Percentiles rank a stretch among this genome's conserved stretches.
Evolutionary conservation across 2,113 vertebrate genomes (phyloP).

Genomic region (Lipophrys pholis): DNA sequence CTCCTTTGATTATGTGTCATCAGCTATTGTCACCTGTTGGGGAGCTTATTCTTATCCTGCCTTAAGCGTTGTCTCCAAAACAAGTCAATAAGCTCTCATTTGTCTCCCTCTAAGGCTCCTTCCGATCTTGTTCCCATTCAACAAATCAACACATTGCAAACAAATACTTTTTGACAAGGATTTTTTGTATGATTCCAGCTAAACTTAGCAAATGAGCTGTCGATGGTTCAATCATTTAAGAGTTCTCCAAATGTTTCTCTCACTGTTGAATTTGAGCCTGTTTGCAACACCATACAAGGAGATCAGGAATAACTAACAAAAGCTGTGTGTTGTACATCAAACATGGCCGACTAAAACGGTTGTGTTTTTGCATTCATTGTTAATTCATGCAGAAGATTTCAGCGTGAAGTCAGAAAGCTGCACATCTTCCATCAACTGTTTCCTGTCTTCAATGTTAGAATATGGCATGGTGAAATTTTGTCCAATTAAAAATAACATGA

Average conservation of each 20-base stretch:
- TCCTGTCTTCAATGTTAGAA: neutral
- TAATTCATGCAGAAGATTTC: slow-evolving; percentile 3
- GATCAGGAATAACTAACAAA: neutral
- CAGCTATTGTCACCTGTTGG: slow-evolving; percentile 56
- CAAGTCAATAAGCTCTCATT: slow-evolving; percentile 26
- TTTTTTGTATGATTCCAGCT: slow-evolving; percentile 2
- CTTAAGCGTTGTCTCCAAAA: slow-evolving; percentile 3
- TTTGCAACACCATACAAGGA: neutral
- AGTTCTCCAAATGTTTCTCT: neutral
- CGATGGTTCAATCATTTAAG: neutral
- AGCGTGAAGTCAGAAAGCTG: neutral
- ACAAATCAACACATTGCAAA: neutral
- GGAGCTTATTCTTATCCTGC: slow-evolving; percentile 39
- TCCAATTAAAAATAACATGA: too few species aligned
- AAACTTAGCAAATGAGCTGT: neutral
- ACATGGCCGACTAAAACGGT: neutral
- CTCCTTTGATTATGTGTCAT: slow-evolving; percentile 49
- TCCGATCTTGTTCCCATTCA: slow-evolving; percentile 39
- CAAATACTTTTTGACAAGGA: neutral
- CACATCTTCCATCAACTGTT: neutral
- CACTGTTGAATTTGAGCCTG: neutral
- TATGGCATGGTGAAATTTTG: neutral
- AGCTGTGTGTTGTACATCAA: neutral
- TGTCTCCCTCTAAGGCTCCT: slow-evolving; percentile 70
- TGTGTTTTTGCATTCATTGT: slow-evolving; percentile 13